Conservation (phyloP, 92 coral and sea anemone genomes). For the Hydrozoanthus gracilis region DNA sequence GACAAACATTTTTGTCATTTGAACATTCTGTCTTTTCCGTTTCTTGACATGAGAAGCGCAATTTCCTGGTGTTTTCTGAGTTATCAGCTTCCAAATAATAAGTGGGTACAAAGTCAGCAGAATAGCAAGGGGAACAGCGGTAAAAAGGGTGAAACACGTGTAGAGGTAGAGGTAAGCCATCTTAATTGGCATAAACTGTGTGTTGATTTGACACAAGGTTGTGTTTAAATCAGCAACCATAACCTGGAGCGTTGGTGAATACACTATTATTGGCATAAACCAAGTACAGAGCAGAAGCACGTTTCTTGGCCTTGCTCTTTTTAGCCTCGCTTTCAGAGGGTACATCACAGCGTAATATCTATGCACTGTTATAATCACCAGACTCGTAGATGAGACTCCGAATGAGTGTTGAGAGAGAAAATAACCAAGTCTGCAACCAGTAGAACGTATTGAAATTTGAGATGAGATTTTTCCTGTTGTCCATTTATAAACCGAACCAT, state of each 20-base stretch:
- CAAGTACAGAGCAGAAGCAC: not conserved
- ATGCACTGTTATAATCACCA: not conserved
- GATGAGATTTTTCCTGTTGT: no score
- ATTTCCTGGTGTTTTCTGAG: not conserved
- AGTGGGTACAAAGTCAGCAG: not conserved
- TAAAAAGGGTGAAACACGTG: not conserved
- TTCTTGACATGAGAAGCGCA: not conserved
- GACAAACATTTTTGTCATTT: not conserved
- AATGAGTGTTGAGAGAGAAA: no score
- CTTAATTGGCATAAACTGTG: not conserved
- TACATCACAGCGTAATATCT: not conserved
- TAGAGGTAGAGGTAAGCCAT: not conserved
- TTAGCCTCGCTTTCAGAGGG: conserved; percentile 2
- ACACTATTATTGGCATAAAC: not conserved
- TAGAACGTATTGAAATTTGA: no score
- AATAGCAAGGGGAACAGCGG: not conserved
- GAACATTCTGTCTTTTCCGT: not conserved
- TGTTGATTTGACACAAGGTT: not conserved
- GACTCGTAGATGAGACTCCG: not conserved
- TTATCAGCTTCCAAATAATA: not conserved
- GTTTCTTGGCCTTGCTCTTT: not conserved
- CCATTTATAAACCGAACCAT: no score
- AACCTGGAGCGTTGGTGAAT: not conserved
- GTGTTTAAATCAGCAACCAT: not conserved
- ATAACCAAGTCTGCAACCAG: no score